Conservation (phyloP, 2,113 vertebrate species). For the Dasypus novemcinctus region DNA sequence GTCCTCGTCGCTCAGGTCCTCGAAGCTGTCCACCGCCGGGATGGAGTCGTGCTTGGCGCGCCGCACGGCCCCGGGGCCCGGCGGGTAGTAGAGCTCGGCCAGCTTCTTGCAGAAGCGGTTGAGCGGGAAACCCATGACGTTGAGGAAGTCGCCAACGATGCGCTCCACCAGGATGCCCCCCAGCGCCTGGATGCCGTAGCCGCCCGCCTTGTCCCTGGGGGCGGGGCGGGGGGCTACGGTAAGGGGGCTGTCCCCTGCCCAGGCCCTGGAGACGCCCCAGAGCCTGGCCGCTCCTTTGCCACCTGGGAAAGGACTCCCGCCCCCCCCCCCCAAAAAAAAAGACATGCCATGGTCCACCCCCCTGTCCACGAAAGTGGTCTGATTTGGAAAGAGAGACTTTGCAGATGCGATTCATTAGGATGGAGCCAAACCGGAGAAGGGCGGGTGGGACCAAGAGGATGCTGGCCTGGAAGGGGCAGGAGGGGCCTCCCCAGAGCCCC, state of each 20-base stretch:
- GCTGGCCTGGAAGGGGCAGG: too few species aligned
- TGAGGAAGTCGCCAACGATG: constrained; percentile 93
- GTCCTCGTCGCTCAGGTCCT: constrained; percentile 73
- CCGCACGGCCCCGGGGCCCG: background rate
- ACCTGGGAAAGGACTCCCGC: fast-evolving
- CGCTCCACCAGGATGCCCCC: constrained; percentile 96
- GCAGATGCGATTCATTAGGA: too few species aligned
- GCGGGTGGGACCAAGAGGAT: too few species aligned
- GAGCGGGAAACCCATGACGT: constrained; percentile 96
- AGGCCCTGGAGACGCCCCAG: too few species aligned
- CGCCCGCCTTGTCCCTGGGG: constrained; percentile 96
- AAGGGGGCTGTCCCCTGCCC: too few species aligned
- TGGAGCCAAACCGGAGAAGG: too few species aligned
- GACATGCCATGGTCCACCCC: too few species aligned
- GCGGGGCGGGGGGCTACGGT: fast-evolving
- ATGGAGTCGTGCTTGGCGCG: constrained; percentile 67
- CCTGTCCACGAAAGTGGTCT: too few species aligned
- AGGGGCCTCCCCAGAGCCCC: too few species aligned
- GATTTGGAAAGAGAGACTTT: too few species aligned
- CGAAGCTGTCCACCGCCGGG: constrained; percentile 77
- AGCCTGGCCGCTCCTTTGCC: too few species aligned
- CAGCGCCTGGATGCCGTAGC: constrained; percentile 97
- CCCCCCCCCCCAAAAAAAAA: too few species aligned
- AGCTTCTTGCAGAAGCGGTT: constrained; percentile 95
- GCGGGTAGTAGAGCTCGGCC: constrained; percentile 81